phyloP scores from a whole-genome alignment of 2,797 vertebrate species.

The Parambassis ranga region DNA sequence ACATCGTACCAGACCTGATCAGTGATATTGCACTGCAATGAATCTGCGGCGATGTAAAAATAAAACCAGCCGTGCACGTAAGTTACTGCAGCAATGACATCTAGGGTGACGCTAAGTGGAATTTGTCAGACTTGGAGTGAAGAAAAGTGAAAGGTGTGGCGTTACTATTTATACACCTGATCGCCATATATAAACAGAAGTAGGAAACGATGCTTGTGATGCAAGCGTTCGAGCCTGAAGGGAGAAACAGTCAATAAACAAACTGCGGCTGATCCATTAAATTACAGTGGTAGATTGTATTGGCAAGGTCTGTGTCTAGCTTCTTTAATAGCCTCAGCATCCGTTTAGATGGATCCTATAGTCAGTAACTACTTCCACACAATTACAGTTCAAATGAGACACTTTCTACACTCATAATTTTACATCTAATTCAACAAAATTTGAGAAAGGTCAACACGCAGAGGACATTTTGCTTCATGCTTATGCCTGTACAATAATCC shows the following conservation, averaged over 20 bases:
- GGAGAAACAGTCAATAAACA: not conserved
- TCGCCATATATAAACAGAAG: not conserved
- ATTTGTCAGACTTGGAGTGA: not conserved
- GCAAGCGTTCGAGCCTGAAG: not conserved
- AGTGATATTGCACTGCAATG: not conserved
- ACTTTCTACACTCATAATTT: not conserved
- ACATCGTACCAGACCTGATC: not conserved
- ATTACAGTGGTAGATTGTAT: not conserved
- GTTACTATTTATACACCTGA: not conserved
- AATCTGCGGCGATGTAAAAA: conserved; percentile 15
- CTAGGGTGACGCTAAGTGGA: not conserved
- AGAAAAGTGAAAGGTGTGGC: not conserved
- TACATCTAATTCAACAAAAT: not conserved
- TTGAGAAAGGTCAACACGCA: not conserved
- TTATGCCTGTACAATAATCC: not conserved
- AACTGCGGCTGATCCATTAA: not conserved
- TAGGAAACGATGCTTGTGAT: not conserved
- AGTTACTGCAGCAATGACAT: not conserved
- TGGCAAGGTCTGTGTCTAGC: not conserved
- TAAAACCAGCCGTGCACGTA: not conserved
- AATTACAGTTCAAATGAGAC: no score
- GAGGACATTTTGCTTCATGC: not conserved
- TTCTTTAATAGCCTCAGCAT: not conserved
- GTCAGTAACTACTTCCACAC: not conserved
- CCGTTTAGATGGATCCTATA: not conserved